Evolutionary conservation across 2,888 invertebrate genomes (phyloP), one percentile per base, ranked within the genome.

Genomic region (Mesorhabditis sp.): DNA sequence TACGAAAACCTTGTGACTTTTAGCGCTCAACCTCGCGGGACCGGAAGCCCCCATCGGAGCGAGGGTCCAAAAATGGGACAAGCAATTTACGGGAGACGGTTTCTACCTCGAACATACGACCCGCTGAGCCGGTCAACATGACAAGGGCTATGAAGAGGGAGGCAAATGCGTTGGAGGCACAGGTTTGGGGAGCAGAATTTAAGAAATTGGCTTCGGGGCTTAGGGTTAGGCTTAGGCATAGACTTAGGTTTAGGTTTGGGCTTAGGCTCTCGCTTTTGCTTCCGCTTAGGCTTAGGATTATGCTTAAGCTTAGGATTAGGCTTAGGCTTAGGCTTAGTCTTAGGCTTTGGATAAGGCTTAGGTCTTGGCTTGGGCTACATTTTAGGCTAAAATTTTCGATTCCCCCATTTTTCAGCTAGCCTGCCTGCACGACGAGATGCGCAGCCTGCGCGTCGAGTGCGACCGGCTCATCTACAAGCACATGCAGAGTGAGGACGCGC

Each of bases 401-500:
- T 50, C 7, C 7, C 58, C 10, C n/a, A n/a, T 50, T 13, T 50
- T 50, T 0, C 58, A 79, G 45, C 42, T 79, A 43, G 76, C 75
- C 10, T 68, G 70, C 28, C 74, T 79, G 5, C 79, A 79, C 67
- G 69, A 87, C 73, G 89, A 90, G 79, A 90, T 90, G 89, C 89
- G 90, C 80, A 89, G 88, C 71, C 90, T 90, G 72, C 89, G 89
- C 74, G 80, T 89, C 72, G 88, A 89, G 74, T 89, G 89, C 82
- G 87, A 88, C 72, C 85, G 87, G 69, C 83, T 88, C 72, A 86
- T 87, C 67, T 83, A 86, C 67, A 83, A 85, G 67, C 87, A 87
- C 79, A 73, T 77, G 62, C 72, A 82, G 64, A 80, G 81, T 7
- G 84, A 86, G 64, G 79, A 72, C 63, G 74, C 73, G 41, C 75